Base-by-base conservation (phyloP, 2,113 vertebrate species). In the Xerus inauris region DNA sequence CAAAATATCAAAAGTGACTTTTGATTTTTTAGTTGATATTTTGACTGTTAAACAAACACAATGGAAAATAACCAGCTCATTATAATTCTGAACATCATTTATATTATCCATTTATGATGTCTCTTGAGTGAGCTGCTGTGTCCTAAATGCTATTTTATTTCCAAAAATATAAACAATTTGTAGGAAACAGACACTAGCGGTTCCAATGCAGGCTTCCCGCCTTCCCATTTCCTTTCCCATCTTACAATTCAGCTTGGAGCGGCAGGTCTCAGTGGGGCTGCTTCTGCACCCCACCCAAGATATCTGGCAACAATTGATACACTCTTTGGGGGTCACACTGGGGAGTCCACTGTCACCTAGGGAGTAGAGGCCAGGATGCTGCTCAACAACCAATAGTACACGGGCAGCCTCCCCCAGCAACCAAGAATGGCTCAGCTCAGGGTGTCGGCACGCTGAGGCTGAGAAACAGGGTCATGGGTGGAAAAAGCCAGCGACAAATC, bases 361-460 rank as follows among this genome's bases (percentile, higher is more conserved):
- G 6, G 80, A 80, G 47, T 17, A n/a, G 38, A 57, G n/a, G 28
- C 7, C 35, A 35, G 76, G n/a, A 8, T 2, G 12, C 35, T 17
- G 59, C 12, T 45, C 8, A 24, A 10, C 35, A 45, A 2, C 40
- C 26, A n/a, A 0, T 0, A 22, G 51, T 13, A 38, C 47, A 6
- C n/a, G 20, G 69, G 51, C 11, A 57, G 28, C 30, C 0, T 1
- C 28, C 54, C 65, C 40, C 49, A 22, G 14, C 45, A 8, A 14
- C 42, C 62, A 28, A 13, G 30, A 10, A 22, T 5, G 5, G n/a
- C 1, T 17, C 19, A 1, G 40, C 45, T 45, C 45, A 1, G 35
- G 14, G 42, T 0, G 30, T 9, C 28, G 1, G 42, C 7, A 1
- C 8, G 9, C 28, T 1, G 51, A 69, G 59, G 24, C 1, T 30